phyloP scores from a whole-genome alignment of 1,140 invertebrate species.

The Oryctes rhinoceros region DNA sequence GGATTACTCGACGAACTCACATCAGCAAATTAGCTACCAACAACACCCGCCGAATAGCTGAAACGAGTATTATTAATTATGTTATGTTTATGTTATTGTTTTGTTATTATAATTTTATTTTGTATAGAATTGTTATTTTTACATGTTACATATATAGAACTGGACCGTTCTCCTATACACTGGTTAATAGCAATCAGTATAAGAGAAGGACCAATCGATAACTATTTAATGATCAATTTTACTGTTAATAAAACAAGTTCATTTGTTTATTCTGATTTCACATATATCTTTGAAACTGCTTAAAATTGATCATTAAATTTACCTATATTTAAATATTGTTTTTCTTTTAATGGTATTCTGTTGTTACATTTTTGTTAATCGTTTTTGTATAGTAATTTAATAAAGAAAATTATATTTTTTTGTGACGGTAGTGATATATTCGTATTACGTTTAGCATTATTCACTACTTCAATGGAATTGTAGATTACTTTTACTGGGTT shows the following conservation, averaged over 20 bases:
- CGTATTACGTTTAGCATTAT: constrained; percentile 24
- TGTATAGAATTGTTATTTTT: constrained; percentile 36
- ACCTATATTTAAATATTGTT: neutral
- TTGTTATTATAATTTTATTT: constrained; percentile 38
- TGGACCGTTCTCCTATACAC: neutral
- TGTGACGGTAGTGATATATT: constrained; percentile 33
- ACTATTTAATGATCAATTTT: constrained; percentile 33
- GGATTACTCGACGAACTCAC: constrained; percentile 56
- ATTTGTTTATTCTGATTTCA: neutral
- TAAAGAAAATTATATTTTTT: constrained; percentile 27
- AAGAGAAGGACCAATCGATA: neutral
- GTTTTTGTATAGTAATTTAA: constrained; percentile 32
- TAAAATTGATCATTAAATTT: constrained; percentile 11
- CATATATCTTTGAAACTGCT: neutral
- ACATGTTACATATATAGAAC: constrained; percentile 4
- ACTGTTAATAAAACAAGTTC: neutral
- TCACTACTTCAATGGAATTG: neutral
- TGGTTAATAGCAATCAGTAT: neutral
- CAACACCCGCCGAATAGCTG: constrained; percentile 59
- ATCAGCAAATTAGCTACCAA: constrained; percentile 58
- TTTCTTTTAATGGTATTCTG: constrained; percentile 8
- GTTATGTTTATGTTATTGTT: constrained; percentile 39
- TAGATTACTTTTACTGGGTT: neutral
- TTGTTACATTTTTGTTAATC: constrained; percentile 20
- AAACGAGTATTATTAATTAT: constrained; percentile 50